phyloP scores from a whole-genome alignment of 92 coral and sea anemone species.

The Virgularia gustaviana region DNA sequence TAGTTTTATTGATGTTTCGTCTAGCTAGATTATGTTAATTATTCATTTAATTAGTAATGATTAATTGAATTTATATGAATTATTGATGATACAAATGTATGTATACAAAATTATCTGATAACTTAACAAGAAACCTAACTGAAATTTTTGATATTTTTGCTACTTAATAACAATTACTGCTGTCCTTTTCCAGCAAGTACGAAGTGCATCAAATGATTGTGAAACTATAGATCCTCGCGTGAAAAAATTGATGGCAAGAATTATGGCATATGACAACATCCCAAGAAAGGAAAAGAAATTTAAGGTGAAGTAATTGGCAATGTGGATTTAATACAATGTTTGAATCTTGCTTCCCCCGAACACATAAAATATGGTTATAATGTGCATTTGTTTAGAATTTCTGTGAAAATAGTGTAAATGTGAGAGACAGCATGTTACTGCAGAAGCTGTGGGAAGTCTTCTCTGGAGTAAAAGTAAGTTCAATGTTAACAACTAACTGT shows the following conservation, averaged over 20 bases:
- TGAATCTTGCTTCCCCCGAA: background rate
- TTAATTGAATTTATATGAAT: too few relatives aligned
- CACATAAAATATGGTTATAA: background rate
- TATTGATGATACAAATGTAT: too few relatives aligned
- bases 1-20: too few relatives aligned
- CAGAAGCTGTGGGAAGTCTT: constrained; percentile 87
- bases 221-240: constrained; percentile 63
- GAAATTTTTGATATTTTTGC: background rate
- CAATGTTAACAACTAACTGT: too few relatives aligned
- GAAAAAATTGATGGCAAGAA: constrained; percentile 58
- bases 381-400: constrained; percentile 77
- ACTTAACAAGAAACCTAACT: too few relatives aligned
- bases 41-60: too few relatives aligned
- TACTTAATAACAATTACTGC: background rate
- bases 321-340: background rate
- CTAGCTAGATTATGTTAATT: too few relatives aligned
- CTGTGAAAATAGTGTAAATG: constrained; percentile 81
- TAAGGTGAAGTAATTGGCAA: constrained; percentile 54
- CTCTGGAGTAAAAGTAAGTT: constrained; percentile 72
- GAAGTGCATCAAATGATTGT: constrained; percentile 54
- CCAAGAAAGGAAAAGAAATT: constrained; percentile 93
- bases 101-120: too few relatives aligned
- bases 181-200: constrained; percentile 64
- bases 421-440: constrained; percentile 61
- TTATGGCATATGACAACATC: constrained; percentile 71